phyloP scores from a whole-genome alignment of 2,888 invertebrate genomes.

The Eristalis intricaria region DNA sequence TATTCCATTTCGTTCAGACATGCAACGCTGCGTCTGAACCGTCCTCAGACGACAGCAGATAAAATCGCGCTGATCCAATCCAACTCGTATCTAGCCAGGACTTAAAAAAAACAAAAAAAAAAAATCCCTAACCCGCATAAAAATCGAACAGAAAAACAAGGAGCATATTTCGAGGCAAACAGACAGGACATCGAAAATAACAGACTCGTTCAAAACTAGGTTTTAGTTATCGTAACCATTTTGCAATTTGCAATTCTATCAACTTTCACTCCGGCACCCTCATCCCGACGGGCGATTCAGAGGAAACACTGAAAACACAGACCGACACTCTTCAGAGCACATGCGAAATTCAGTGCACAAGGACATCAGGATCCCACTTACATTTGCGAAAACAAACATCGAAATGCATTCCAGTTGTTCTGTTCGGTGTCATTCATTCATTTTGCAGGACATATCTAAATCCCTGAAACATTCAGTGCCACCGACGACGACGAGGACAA shows the following conservation, averaged over 20 bases:
- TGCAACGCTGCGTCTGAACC: neutral
- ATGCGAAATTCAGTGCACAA: slow-evolving; percentile 49
- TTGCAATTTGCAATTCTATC: slow-evolving; percentile 69
- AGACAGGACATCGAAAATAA: slow-evolving; percentile 47
- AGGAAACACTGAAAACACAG: neutral
- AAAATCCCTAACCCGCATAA: neutral
- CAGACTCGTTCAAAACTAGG: slow-evolving; percentile 54
- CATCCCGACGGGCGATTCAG: neutral
- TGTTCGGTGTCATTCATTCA: slow-evolving; percentile 56
- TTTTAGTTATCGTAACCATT: slow-evolving; percentile 66
- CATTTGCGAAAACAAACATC: slow-evolving; percentile 57
- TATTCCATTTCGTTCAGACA: neutral
- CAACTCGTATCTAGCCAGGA: neutral
- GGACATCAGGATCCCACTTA: slow-evolving; percentile 52
- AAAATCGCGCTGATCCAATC: neutral
- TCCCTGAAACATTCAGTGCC: slow-evolving; percentile 67
- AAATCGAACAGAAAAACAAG: neutral
- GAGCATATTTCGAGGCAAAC: neutral
- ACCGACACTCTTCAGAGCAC: slow-evolving; percentile 5
- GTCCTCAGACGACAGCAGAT: neutral
- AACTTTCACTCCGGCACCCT: slow-evolving; percentile 58
- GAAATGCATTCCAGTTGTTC: slow-evolving; percentile 38
- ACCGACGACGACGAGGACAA: neutral
- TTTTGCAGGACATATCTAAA: slow-evolving; percentile 68
- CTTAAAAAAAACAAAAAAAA: neutral